Percentiles rank a stretch among this genome's conserved stretches.
phyloP scores from a whole-genome alignment of 1,140 invertebrate species.

The Coelopa frigida region DNA sequence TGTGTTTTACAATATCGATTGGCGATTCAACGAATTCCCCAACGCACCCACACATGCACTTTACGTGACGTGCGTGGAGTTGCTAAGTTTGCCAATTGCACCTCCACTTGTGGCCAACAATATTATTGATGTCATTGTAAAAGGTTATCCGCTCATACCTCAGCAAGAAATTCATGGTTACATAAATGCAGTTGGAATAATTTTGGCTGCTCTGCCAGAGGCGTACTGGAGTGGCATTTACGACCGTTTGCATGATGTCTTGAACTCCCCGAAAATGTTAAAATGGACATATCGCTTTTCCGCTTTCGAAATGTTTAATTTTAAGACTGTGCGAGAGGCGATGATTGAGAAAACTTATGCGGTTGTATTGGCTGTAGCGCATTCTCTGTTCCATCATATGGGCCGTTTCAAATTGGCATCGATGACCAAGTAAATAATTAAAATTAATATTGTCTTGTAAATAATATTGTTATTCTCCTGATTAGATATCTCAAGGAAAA shows the following conservation, averaged over 20 bases:
- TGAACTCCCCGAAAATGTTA: slow-evolving; percentile 60
- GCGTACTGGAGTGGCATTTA: slow-evolving; percentile 76
- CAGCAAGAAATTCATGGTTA: slow-evolving; percentile 77
- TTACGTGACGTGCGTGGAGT: slow-evolving; percentile 89
- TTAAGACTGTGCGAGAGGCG: slow-evolving; percentile 68
- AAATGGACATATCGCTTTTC: slow-evolving; percentile 65
- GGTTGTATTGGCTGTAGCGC: slow-evolving; percentile 74
- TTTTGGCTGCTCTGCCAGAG: slow-evolving; percentile 85
- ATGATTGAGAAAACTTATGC: slow-evolving; percentile 78
- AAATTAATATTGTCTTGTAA: neutral
- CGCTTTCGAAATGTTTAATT: slow-evolving; percentile 81
- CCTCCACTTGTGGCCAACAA: slow-evolving; percentile 71
- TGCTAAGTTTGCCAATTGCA: slow-evolving; percentile 82
- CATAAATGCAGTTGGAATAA: slow-evolving; percentile 87
- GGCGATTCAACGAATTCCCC: slow-evolving; percentile 96
- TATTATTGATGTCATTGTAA: slow-evolving; percentile 80
- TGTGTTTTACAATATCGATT: slow-evolving; percentile 81
- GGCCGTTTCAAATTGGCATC: slow-evolving; percentile 71
- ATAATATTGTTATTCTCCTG: slow-evolving; percentile 10
- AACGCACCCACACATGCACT: slow-evolving; percentile 89
- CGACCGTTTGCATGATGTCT: slow-evolving; percentile 70
- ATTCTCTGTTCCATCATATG: slow-evolving; percentile 81
- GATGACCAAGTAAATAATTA: slow-evolving; percentile 56
- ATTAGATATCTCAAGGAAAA: slow-evolving; percentile 77
- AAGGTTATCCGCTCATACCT: slow-evolving; percentile 75